A percentile compares a stretch with the other conserved stretches of the same genome.
Conservation (phyloP, 2,797 vertebrate species). For the Amazona ochrocephala region DNA sequence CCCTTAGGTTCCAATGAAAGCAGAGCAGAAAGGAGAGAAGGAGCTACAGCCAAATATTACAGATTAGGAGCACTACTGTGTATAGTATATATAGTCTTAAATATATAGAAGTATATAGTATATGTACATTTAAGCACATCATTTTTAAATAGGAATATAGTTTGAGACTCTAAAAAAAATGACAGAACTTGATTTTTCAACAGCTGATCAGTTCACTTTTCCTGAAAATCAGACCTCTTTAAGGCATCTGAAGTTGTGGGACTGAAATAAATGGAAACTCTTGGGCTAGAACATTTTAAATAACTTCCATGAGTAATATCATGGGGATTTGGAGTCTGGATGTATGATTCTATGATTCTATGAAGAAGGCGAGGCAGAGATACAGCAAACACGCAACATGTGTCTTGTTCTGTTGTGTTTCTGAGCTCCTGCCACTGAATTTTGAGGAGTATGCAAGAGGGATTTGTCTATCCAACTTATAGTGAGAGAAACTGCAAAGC, state of each 20-base stretch:
- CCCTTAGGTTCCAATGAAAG: neutral
- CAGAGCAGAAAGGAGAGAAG: neutral
- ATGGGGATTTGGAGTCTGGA: neutral
- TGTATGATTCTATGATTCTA: neutral
- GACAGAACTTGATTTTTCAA: neutral
- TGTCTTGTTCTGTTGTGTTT: neutral
- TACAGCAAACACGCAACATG: neutral
- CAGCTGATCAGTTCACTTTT: neutral
- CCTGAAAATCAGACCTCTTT: neutral
- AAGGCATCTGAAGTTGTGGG: neutral
- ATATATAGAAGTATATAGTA: neutral
- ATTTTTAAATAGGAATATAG: neutral
- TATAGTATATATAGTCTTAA: neutral
- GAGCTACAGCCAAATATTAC: neutral
- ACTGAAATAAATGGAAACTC: neutral
- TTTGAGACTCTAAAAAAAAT: neutral
- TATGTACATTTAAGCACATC: neutral
- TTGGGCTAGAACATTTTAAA: neutral
- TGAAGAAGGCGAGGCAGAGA: neutral
- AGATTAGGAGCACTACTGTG: neutral
- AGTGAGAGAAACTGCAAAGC: neutral
- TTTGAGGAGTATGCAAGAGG: neutral
- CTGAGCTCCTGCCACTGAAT: neutral
- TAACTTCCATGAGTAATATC: neutral
- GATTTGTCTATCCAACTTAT: neutral